A percentile compares a stretch with the other conserved stretches of the same genome.
Conservation (phyloP, 2,113 vertebrate species). For the Rallus limicola region DNA sequence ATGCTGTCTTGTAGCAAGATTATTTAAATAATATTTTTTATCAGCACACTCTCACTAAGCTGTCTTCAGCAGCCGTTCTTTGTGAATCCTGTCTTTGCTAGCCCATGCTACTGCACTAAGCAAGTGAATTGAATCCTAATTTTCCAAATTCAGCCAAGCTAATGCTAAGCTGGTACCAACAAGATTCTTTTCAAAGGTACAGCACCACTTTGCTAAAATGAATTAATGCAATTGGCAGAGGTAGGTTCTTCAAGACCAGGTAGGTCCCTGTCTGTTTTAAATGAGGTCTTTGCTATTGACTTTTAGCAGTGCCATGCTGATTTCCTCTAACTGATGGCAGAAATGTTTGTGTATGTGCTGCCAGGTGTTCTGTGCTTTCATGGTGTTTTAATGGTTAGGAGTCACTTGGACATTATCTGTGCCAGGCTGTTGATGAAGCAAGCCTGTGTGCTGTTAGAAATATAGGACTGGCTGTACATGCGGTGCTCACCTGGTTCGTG, state of each 20-base stretch:
- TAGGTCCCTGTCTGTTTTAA: not conserved
- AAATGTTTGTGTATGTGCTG: not conserved
- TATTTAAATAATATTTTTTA: constrained; percentile 39
- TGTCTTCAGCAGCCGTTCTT: not conserved
- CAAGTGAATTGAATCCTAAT: not conserved
- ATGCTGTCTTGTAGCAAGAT: not conserved
- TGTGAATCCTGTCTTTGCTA: not conserved
- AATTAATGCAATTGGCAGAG: not conserved
- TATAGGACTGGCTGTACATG: not conserved
- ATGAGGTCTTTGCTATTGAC: not conserved
- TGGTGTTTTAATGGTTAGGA: not conserved
- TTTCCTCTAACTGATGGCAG: not conserved
- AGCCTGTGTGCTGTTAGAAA: not conserved
- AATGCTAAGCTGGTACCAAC: not conserved
- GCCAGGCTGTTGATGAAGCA: not conserved
- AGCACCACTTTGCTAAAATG: not conserved
- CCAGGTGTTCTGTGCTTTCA: not conserved
- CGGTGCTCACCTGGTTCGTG: not conserved
- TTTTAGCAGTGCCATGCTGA: not conserved
- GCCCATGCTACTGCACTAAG: not conserved
- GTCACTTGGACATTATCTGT: not conserved
- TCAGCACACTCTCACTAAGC: not conserved
- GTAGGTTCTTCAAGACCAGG: not conserved
- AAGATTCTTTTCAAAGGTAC: not conserved
- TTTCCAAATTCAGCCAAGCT: not conserved